Evolutionary conservation across 1,140 invertebrate genomes (phyloP).

Genomic region (Musca domestica): DNA sequence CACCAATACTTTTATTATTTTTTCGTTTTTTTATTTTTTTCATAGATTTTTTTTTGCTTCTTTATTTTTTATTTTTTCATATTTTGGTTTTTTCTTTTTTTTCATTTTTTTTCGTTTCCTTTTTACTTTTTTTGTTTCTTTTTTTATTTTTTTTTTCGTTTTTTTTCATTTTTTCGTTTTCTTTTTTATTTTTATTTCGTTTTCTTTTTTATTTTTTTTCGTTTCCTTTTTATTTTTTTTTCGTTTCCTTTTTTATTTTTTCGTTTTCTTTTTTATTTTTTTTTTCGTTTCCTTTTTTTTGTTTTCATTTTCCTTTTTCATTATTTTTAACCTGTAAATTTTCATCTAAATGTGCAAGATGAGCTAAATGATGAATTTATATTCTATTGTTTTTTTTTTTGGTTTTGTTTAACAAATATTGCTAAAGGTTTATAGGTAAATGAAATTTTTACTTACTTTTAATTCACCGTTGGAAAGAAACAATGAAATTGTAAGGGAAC

Average conservation of each 20-base stretch:
- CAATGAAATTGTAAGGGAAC: conserved; percentile 53
- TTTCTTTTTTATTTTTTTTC: background rate
- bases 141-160: conserved; percentile 30
- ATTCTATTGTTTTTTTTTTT: background rate
- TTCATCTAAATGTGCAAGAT: background rate
- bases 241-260: background rate
- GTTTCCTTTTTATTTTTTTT: conserved; percentile 13
- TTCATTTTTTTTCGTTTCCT: background rate
- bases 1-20: background rate
- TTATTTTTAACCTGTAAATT: conserved; percentile 25
- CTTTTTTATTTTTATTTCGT: conserved; percentile 27
- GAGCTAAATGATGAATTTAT: conserved; percentile 2
- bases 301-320: conserved; percentile 33
- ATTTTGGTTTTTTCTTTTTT: too few species aligned
- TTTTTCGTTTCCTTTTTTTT: conserved; percentile 24
- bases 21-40: background rate
- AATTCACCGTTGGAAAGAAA: conserved; percentile 52
- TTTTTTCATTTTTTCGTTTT: conserved; percentile 28
- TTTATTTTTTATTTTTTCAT: background rate
- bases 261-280: background rate
- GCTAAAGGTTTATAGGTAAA: conserved; percentile 15
- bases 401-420: background rate
- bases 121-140: too few species aligned
- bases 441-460: conserved; percentile 45
- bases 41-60: background rate